Evolutionary conservation across 2,113 vertebrate species (phyloP), one percentile per base, ranked within the genome.

Genomic region (Sciurus niger): DNA sequence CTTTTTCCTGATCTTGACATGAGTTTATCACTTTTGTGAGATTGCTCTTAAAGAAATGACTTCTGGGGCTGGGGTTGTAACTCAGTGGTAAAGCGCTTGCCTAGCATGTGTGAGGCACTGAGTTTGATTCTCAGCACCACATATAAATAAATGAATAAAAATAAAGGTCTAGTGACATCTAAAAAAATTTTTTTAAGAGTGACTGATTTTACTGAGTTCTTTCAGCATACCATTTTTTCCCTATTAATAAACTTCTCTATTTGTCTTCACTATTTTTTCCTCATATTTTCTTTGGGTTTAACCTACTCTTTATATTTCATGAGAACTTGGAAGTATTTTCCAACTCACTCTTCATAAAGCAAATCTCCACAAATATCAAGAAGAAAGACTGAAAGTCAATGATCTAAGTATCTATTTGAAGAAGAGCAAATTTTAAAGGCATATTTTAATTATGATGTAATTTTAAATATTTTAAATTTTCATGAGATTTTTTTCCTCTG

Each of bases 191-290:
- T 48, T 48, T 48, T 48, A 48, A 1, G 22, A 58, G 22, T 58
- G 55, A 58, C 55, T 40, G 17, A 11, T 25, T 78, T 79, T 40
- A 10, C 25, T 63, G 37, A 84, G 10, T 37, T 89, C 37, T 7
- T 79, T 10, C 30, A 55, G 14, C 48, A 14, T 79, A 22, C 32
- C 43, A 65, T 58, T 65, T 63, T 63, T 34, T 79, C 60, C 60
- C 60, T 63, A 11, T 11, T 67, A 16, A 43, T 53, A n/a, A 73
- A 30, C 53, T 73, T 48, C 34, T 30, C 2, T 4, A 40, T 24
- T 74, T 86, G 24, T 58, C 65, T 82, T 92, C 37, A n/a, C n/a
- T 73, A 89, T 28, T 83, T 87, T 67, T 93, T 78, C 30, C 4
- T 55, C 84, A 34, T 28, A 25, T 43, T 84, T 84, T 28, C 58